These are phyloP conservation scores for Teleopsis dalmanni DNA, from an alignment of 1,140 invertebrate genomes.

Conservation along the genomic window DNA sequence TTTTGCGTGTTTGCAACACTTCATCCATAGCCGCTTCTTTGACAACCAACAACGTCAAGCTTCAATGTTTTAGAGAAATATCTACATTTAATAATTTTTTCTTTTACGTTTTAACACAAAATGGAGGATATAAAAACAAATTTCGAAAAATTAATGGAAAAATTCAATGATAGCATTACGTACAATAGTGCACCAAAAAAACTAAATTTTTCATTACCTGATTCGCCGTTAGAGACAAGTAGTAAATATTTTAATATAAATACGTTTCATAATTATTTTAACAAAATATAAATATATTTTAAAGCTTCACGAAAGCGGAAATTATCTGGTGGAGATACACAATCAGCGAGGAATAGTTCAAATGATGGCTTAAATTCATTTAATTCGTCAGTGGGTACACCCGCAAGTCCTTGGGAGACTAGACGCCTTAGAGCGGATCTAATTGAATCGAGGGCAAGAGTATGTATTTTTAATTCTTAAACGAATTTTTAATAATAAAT, in stretches of 20 bases:
- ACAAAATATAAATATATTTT: too few species aligned
- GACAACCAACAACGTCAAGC: too few species aligned
- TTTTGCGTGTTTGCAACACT: too few species aligned
- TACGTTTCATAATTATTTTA: too few species aligned
- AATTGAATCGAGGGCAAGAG: slow-evolving; percentile 53
- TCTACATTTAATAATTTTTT: not conserved
- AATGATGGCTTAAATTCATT: slow-evolving; percentile 15
- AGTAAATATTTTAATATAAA: too few species aligned
- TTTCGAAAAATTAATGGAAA: slow-evolving; percentile 36
- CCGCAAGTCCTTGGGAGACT: slow-evolving; percentile 54
- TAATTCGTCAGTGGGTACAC: slow-evolving; percentile 1
- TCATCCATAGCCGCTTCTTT: too few species aligned
- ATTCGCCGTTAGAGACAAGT: not conserved
- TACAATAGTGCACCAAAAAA: slow-evolving; percentile 39
- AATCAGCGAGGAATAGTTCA: too few species aligned
- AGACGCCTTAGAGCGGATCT: slow-evolving; percentile 54
- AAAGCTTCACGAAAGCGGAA: too few species aligned
- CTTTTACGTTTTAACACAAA: not conserved
- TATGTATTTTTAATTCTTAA: slow-evolving; percentile 15
- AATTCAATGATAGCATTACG: slow-evolving; percentile 36
- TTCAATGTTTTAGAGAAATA: too few species aligned
- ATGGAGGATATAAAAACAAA: slow-evolving; percentile 42
- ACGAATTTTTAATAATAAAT: not conserved
- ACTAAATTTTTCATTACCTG: slow-evolving; percentile 18
- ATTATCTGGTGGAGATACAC: too few species aligned